Percentiles rank a stretch among this genome's conserved stretches.
These are phyloP conservation scores for Scrobipalpa atriplicella DNA, from an alignment of 2,888 invertebrate genomes.

Conservation along the genomic window DNA sequence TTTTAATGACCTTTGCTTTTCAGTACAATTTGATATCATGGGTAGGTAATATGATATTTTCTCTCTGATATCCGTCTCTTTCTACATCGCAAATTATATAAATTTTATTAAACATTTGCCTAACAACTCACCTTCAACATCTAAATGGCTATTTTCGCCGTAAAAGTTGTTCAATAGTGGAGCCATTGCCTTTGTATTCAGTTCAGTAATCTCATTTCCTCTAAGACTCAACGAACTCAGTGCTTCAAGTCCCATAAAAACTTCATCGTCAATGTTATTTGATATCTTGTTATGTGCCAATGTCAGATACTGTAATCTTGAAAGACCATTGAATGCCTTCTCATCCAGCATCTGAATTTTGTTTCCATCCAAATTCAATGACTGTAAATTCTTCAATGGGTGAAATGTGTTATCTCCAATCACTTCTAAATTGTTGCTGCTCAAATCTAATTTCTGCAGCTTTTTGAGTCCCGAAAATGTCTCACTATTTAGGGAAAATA, in stretches of 20 bases:
- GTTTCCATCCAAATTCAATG: constrained; percentile 67
- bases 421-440: constrained; percentile 87
- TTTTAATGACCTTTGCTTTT: too few species aligned
- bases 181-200: constrained; percentile 59
- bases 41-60: background rate
- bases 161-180: constrained; percentile 67
- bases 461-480: constrained; percentile 88
- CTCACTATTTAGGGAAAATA: constrained; percentile 88
- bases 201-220: constrained; percentile 60
- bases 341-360: constrained; percentile 76
- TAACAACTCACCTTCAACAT: constrained; percentile 63
- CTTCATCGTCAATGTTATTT: constrained; percentile 58
- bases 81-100: too few species aligned
- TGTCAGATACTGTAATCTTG: constrained; percentile 56
- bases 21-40: background rate
- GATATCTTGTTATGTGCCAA: constrained; percentile 63
- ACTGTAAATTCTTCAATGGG: constrained; percentile 57
- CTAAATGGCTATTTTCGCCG: constrained; percentile 52
- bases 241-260: constrained; percentile 58
- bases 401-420: constrained; percentile 89
- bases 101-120: too few species aligned
- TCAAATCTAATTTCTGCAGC: constrained; percentile 87
- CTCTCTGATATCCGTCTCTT: too few species aligned
- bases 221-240: constrained; percentile 61
- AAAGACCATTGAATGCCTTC: constrained; percentile 68